phyloP scores from a whole-genome alignment of 2,888 invertebrate genomes.

The Epinotia bilunana region DNA sequence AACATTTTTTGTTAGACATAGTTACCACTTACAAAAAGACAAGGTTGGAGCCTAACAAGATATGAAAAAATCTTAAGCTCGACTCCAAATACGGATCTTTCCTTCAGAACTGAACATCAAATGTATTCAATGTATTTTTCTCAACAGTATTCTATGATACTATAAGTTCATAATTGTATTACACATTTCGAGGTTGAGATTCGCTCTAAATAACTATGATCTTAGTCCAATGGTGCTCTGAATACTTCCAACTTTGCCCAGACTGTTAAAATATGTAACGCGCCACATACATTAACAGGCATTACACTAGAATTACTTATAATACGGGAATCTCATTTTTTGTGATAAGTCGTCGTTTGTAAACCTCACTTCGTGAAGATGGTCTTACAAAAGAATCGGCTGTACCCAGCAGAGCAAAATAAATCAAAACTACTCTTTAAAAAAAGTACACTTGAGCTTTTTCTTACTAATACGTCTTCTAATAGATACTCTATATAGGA shows the following conservation, averaged over 20 bases:
- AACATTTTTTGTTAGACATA: background rate
- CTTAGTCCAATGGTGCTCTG: background rate
- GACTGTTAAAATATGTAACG: background rate
- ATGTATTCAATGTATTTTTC: background rate
- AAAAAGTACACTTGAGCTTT: background rate
- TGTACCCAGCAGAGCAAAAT: background rate
- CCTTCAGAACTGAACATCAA: background rate
- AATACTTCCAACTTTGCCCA: slow-evolving; percentile 21
- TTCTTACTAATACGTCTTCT: background rate
- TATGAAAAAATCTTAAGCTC: slow-evolving; percentile 5
- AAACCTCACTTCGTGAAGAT: background rate
- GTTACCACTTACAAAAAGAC: slow-evolving; percentile 5
- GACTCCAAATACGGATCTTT: slow-evolving; percentile 1
- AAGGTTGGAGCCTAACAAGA: background rate
- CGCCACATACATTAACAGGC: background rate
- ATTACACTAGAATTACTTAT: background rate
- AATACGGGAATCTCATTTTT: background rate
- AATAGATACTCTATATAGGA: background rate
- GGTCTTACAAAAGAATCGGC: background rate
- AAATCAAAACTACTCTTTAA: background rate
- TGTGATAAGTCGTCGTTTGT: background rate
- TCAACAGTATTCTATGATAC: slow-evolving; percentile 4
- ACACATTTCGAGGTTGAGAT: slow-evolving; percentile 23
- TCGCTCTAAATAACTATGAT: slow-evolving; percentile 7
- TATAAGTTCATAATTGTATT: slow-evolving; percentile 5